These are phyloP conservation scores for Marisa cornuarietis DNA, from an alignment of 1,140 invertebrate species.

Conservation along the genomic window DNA sequence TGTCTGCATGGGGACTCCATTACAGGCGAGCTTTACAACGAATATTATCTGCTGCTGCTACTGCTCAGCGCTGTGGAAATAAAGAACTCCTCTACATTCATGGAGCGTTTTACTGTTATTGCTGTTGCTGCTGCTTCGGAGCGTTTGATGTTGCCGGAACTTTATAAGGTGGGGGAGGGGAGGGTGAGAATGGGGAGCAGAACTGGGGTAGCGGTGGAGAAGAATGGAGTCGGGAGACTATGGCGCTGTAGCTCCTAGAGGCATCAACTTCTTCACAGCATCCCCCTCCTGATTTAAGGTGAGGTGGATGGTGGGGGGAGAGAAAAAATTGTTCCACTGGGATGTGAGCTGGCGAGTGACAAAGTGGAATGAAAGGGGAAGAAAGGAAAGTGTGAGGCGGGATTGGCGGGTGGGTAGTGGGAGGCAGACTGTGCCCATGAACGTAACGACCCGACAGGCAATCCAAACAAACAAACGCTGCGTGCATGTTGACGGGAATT, in stretches of 20 bases:
- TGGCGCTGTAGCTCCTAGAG: neutral
- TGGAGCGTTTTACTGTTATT: neutral
- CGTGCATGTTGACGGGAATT: too few species aligned
- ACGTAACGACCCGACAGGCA: too few species aligned
- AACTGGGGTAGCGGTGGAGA: neutral
- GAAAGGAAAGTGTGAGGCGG: neutral
- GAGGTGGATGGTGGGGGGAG: neutral
- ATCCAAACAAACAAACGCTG: too few species aligned
- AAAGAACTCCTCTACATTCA: neutral
- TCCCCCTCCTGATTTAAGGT: neutral
- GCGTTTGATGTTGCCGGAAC: too few species aligned
- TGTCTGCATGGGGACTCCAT: neutral
- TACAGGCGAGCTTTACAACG: too few species aligned
- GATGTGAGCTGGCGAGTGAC: neutral
- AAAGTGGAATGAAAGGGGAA: neutral
- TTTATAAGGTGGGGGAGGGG: neutral
- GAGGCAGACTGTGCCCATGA: neutral
- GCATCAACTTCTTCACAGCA: constrained; percentile 4
- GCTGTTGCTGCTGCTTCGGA: too few species aligned
- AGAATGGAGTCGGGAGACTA: neutral
- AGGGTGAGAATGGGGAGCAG: neutral
- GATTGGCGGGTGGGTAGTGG: neutral
- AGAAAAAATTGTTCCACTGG: neutral
- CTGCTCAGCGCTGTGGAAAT: neutral
- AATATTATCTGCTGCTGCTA: too few species aligned